Conservation (phyloP, 2,888 invertebrate genomes). For the Cryptocephalus primarius region DNA sequence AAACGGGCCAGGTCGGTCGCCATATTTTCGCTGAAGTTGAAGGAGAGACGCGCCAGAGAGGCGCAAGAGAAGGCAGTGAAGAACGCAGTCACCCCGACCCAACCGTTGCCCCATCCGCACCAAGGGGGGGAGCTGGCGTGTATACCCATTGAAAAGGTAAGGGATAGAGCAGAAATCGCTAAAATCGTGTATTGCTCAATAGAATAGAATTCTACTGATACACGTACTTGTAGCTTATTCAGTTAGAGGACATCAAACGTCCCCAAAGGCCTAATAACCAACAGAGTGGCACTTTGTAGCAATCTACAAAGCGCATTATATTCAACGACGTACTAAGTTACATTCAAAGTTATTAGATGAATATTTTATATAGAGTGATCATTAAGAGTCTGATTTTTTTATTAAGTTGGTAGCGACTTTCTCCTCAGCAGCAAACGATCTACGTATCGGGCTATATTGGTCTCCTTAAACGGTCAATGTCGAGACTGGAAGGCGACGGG, state of each 20-base stretch:
- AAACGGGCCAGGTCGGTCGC: conserved; percentile 78
- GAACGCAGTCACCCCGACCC: conserved; percentile 31
- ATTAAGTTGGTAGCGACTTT: not conserved
- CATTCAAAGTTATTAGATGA: conserved; percentile 1
- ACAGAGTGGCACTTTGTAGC: conserved; percentile 28
- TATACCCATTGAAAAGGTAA: conserved; percentile 70
- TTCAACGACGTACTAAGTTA: conserved; percentile 3
- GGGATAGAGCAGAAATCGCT: too few relatives aligned
- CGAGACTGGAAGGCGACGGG: too few relatives aligned
- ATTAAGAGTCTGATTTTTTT: conserved; percentile 11
- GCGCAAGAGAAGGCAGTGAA: conserved; percentile 56
- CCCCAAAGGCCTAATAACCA: conserved; percentile 26
- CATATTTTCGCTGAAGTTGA: conserved; percentile 72
- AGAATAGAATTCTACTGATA: too few relatives aligned
- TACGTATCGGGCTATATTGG: not conserved
- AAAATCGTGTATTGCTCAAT: too few relatives aligned
- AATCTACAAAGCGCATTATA: not conserved
- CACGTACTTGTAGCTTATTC: conserved; percentile 44
- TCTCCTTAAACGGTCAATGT: not conserved
- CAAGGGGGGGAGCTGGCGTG: conserved; percentile 74
- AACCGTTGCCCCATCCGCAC: conserved; percentile 38
- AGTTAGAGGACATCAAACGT: conserved; percentile 51
- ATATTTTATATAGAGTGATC: conserved; percentile 6
- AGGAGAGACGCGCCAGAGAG: conserved; percentile 66
- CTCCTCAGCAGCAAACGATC: not conserved